Percentiles rank a stretch among this genome's conserved stretches.
Conservation (phyloP, 2,113 vertebrate species). For the Falcunculus frontatus region DNA sequence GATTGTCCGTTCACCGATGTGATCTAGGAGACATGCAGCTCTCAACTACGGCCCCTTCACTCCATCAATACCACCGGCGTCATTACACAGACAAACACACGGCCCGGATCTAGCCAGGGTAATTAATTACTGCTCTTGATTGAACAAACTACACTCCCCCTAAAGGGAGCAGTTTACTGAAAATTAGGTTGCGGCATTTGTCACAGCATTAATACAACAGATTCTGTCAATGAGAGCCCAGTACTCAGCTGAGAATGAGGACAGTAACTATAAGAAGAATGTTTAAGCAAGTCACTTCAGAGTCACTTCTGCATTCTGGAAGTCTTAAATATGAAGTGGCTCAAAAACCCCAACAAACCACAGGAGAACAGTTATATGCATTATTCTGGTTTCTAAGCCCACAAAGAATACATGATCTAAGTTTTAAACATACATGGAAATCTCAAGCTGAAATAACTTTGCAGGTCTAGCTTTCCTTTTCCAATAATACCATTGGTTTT, state of each 20-base stretch:
- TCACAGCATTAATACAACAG: background rate
- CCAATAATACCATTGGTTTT: background rate
- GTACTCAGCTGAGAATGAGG: rapidly evolving
- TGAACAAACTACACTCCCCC: background rate
- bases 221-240: background rate
- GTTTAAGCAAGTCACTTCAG: background rate
- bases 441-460: background rate
- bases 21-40: slow-evolving; percentile 64
- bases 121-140: background rate
- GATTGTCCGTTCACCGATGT: slow-evolving; percentile 83
- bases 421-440: background rate
- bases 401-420: rapidly evolving
- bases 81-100: background rate
- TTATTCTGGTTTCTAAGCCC: background rate
- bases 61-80: background rate
- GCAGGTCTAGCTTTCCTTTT: background rate
- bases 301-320: background rate
- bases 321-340: background rate
- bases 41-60: background rate
- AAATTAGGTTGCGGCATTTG: background rate
- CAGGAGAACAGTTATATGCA: background rate
- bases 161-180: background rate
- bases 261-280: background rate
- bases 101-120: too few species aligned
- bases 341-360: background rate